Evolutionary conservation across 2,888 invertebrate genomes (phyloP).

Genomic region (Cylindroiulus punctatus): DNA sequence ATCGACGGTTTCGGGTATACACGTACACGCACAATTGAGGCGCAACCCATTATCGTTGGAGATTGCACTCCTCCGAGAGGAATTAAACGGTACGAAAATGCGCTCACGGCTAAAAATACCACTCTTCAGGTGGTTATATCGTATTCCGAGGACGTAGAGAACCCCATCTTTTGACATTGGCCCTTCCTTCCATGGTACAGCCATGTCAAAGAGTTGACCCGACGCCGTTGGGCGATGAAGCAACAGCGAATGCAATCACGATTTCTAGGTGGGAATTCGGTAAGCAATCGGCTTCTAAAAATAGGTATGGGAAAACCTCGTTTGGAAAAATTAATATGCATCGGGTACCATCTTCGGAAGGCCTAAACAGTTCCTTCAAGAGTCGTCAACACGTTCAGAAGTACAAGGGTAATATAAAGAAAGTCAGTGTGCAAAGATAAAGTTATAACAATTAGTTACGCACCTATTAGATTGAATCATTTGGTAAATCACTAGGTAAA

Average conservation of each 20-base stretch:
- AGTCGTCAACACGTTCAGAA: too few species aligned
- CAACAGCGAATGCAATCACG: neutral
- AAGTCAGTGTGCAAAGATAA: too few species aligned
- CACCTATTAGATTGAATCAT: too few species aligned
- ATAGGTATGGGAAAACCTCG: neutral
- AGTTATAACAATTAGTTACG: too few species aligned
- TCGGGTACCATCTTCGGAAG: neutral
- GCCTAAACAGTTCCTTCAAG: neutral
- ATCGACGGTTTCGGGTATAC: neutral
- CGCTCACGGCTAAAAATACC: conserved; percentile 38
- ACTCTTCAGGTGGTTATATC: neutral
- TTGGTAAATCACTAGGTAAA: too few species aligned
- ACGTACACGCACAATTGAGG: neutral
- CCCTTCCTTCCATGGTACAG: conserved; percentile 24
- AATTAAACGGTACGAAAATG: neutral
- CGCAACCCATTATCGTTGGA: neutral
- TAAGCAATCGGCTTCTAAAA: neutral
- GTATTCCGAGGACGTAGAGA: neutral
- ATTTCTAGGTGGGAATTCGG: conserved; percentile 10
- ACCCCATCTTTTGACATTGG: conserved; percentile 21
- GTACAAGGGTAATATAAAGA: too few species aligned
- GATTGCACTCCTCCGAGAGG: neutral
- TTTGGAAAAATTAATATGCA: neutral
- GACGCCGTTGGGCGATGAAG: neutral
- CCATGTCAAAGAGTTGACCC: conserved; percentile 13